Evolutionary conservation across 2,888 invertebrate species (phyloP).

Genomic region (Prosapia bicincta): DNA sequence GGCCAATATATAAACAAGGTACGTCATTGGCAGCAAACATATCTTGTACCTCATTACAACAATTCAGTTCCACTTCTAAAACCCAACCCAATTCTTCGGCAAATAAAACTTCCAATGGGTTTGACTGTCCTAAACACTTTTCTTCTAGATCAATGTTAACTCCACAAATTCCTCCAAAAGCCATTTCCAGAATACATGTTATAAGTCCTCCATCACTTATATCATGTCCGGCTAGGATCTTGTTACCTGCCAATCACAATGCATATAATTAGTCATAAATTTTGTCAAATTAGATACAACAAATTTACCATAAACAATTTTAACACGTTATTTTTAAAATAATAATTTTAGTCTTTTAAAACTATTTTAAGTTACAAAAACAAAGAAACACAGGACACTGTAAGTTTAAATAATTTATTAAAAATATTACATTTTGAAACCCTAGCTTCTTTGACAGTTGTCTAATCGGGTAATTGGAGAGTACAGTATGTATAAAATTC

Average conservation of each 20-base stretch:
- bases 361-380: too few relatives aligned
- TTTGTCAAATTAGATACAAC: too few relatives aligned
- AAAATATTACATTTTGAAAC: too few relatives aligned
- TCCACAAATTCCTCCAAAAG: conserved; percentile 88
- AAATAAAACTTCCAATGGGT: conserved; percentile 67
- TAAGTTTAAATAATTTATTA: too few relatives aligned
- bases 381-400: too few relatives aligned
- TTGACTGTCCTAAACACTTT: conserved; percentile 42
- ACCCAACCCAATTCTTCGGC: conserved; percentile 86
- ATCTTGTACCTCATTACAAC: conserved; percentile 56
- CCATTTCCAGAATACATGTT: conserved; percentile 90
- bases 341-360: too few relatives aligned
- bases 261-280: too few relatives aligned
- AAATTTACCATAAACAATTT: too few relatives aligned
- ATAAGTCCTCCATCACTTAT: conserved; percentile 95
- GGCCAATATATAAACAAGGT: conserved; percentile 65
- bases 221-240: conserved; percentile 85
- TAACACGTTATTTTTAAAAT: too few relatives aligned
- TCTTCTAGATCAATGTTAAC: conserved; percentile 60
- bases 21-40: conserved; percentile 60
- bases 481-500: too few relatives aligned
- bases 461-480: too few relatives aligned
- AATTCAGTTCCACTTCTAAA: conserved; percentile 61
- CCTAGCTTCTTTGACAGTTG: too few relatives aligned
- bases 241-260: conserved; percentile 61